These are phyloP conservation scores for Gephyroberyx darwinii DNA, from an alignment of 2,797 vertebrate genomes.

Conservation along the genomic window DNA sequence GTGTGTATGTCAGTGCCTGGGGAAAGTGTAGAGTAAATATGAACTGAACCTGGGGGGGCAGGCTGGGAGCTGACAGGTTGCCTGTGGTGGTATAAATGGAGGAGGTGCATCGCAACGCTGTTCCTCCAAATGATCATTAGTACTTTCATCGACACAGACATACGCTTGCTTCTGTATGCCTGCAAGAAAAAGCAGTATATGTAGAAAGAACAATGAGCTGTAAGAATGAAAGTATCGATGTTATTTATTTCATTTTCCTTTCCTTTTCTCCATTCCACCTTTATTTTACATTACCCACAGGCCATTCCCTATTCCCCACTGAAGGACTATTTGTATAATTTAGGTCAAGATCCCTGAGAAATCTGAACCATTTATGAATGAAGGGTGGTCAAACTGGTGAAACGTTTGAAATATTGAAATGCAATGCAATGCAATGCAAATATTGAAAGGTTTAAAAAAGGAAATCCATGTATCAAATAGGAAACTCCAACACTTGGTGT, in stretches of 20 bases:
- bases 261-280: not conserved
- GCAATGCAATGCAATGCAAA: no score
- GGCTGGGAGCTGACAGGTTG: slow-evolving; percentile 77
- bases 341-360: no score
- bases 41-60: slow-evolving; percentile 85
- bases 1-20: slow-evolving; percentile 4
- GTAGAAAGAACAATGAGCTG: not conserved
- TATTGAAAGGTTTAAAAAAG: not conserved
- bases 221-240: not conserved
- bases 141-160: slow-evolving; percentile 82
- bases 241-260: not conserved
- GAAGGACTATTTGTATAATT: no score
- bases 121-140: slow-evolving; percentile 72
- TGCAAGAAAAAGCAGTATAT: slow-evolving; percentile 55
- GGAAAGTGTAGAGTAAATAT: not conserved
- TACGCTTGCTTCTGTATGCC: slow-evolving; percentile 79
- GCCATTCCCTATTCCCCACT: no score
- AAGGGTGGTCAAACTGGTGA: not conserved
- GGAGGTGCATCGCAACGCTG: slow-evolving; percentile 75
- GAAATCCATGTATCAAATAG: not conserved
- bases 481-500: not conserved
- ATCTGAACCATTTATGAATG: not conserved
- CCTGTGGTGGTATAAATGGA: slow-evolving; percentile 58
- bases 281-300: not conserved
- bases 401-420: not conserved